Conservation (phyloP, 1,140 invertebrate genomes). For the Eulimnadia texana region DNA sequence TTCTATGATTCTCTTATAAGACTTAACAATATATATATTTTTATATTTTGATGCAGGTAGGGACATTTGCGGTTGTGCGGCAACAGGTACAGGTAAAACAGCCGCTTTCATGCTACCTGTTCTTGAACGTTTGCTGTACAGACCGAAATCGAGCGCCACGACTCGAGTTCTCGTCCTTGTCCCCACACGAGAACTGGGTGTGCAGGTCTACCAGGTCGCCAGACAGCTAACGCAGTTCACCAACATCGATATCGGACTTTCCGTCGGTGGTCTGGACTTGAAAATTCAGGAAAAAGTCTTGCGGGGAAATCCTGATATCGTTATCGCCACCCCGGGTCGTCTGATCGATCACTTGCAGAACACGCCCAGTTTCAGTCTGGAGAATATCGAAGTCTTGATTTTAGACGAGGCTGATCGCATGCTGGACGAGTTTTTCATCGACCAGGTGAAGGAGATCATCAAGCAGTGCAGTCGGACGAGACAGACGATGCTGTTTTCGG, state of each 20-base stretch:
- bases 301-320: constrained; percentile 82
- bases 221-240: constrained; percentile 80
- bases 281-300: constrained; percentile 81
- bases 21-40: too few relatives aligned
- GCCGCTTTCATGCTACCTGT: constrained; percentile 97
- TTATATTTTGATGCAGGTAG: too few relatives aligned
- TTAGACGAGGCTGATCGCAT: constrained; percentile 94
- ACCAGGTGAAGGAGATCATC: constrained; percentile 95
- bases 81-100: constrained; percentile 97
- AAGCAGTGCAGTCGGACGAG: constrained; percentile 75
- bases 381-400: constrained; percentile 85
- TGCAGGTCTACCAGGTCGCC: constrained; percentile 89
- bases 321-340: constrained; percentile 94
- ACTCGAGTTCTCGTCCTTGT: constrained; percentile 75
- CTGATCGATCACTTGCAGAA: constrained; percentile 95
- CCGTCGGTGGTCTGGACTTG: constrained; percentile 84
- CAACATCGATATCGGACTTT: constrained; percentile 59
- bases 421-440: constrained; percentile 95
- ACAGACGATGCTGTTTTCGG: constrained; percentile 96
- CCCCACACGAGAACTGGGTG: constrained; percentile 90
- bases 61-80: constrained; percentile 90
- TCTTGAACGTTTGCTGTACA: constrained; percentile 78
- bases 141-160: constrained; percentile 26
- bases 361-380: constrained; percentile 75
- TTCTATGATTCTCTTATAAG: too few relatives aligned